Conservation (phyloP, 2,797 vertebrate species). For the Pantherophis vulpinus region DNA sequence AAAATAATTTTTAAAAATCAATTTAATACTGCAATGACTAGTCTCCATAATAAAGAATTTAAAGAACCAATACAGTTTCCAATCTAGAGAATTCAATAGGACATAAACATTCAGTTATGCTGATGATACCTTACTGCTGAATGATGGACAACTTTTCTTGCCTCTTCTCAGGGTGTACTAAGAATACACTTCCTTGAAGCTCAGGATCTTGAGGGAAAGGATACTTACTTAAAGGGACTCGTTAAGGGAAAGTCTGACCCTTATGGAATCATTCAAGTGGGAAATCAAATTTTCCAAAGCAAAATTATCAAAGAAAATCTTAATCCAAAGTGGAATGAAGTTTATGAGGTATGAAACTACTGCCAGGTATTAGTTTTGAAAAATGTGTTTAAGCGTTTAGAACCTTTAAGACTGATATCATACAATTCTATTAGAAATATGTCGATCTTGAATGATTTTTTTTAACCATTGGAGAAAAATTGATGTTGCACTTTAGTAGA, state of each 20-base stretch:
- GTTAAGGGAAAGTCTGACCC: slow-evolving; percentile 97
- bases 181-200: slow-evolving; percentile 93
- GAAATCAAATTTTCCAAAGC: slow-evolving; percentile 86
- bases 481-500: neutral
- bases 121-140: neutral
- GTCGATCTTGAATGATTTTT: neutral
- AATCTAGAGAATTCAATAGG: neutral
- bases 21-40: neutral
- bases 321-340: slow-evolving; percentile 91
- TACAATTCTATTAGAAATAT: neutral
- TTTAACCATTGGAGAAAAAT: neutral
- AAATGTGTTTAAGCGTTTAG: neutral
- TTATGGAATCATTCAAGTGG: slow-evolving; percentile 85
- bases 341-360: slow-evolving; percentile 85
- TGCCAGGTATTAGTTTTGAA: neutral
- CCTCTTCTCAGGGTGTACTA: slow-evolving; percentile 78
- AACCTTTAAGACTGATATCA: too few relatives aligned
- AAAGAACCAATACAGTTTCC: neutral
- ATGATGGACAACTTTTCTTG: neutral
- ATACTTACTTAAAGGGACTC: slow-evolving; percentile 87
- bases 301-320: slow-evolving; percentile 88
- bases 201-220: slow-evolving; percentile 88
- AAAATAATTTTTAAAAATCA: neutral
- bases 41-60: neutral
- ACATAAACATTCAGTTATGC: neutral